phyloP scores from a whole-genome alignment of 2,888 invertebrate species.

The Actias luna region DNA sequence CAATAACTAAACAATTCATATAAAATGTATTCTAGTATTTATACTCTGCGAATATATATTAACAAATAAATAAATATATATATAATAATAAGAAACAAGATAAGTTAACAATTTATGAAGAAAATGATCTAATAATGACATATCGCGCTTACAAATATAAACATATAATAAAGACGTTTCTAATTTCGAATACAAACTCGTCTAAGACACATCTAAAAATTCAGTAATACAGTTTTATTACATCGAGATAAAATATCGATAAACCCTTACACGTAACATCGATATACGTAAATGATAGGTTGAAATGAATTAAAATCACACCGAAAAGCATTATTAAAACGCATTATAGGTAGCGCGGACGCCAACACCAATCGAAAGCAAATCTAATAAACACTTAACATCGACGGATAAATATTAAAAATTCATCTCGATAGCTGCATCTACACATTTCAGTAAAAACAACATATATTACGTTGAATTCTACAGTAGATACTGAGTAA shows the following conservation, averaged over 20 bases:
- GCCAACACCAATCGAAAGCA: constrained; percentile 21
- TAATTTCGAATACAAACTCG: neutral
- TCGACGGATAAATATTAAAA: neutral
- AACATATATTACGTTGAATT: neutral
- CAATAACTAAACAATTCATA: no score
- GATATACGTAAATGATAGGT: neutral
- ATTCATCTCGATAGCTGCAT: neutral
- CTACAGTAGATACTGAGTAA: constrained; percentile 40
- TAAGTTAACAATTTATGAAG: neutral
- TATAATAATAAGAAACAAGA: no score
- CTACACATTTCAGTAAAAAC: constrained; percentile 39
- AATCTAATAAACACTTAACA: constrained; percentile 18
- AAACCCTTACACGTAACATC: neutral
- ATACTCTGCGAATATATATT: no score
- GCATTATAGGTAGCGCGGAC: constrained; percentile 15
- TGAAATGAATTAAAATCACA: constrained; percentile 26
- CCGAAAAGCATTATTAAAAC: neutral
- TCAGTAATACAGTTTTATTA: neutral
- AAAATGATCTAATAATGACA: neutral
- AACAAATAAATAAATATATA: no score
- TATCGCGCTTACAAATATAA: neutral
- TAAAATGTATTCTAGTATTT: no score
- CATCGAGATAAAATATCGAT: neutral
- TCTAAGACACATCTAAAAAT: neutral
- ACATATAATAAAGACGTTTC: neutral